Base-by-base conservation (phyloP, 2,113 vertebrate genomes). In the Tinamus guttatus region DNA sequence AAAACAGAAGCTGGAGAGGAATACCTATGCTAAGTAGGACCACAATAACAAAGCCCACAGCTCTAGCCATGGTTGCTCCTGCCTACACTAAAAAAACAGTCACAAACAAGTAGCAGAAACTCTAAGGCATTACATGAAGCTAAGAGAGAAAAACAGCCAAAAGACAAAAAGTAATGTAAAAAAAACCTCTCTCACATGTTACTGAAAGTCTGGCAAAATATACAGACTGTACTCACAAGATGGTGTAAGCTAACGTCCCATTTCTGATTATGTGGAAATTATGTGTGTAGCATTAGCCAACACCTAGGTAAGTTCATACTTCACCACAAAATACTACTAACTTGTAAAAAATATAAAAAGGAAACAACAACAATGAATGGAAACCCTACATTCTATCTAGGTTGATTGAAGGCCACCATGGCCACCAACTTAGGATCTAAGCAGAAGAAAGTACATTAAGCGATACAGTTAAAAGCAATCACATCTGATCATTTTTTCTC, bases 91-190 rank as follows among this genome's bases (percentile, higher is more conserved):
- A 41, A 36, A 76, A 83, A 49, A 24, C 70, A 95, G 54, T 20
- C 9, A 51, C 24, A 77, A 49, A 93, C 93, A 5, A 28, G 87
- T 65, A 85, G 5, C 40, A 95, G 54, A 80, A 88, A 68, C 19
- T 71, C 7, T 25, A 69, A 87, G 15, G n/a, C 7, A 73, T 40
- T 58, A 49, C 34, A 85, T 32, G 40, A 93, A 65, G 7, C 4
- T 78, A 75, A 74, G 38, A 59, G 27, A 16, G 5, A 84, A 69
- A 69, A 49, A 0, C 21, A 63, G 14, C 24, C 80, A 62, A 69
- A 91, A 19, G 14, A 82, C 62, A 17, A 43, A 54, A 75, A 70
- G 3, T 21, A 56, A 28, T 36, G 19, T 8, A 92, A 78, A 59
- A 49, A 90, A 85, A 74, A 9, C 27, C 14, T 81, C 11, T 56